Conservation (phyloP, 1,140 invertebrate genomes). For the Nephila pilipes region DNA sequence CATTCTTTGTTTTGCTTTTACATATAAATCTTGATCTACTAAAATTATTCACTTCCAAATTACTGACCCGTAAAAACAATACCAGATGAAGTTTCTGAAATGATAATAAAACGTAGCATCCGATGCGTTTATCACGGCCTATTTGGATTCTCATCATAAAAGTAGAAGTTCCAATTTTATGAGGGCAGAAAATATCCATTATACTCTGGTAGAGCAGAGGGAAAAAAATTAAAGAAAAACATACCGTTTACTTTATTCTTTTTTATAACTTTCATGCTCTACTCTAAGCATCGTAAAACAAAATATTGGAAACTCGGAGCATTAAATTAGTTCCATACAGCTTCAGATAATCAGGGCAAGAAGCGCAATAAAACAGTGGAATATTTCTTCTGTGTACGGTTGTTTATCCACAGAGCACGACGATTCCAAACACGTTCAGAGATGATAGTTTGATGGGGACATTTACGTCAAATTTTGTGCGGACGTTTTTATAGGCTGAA, state of each 20-base stretch:
- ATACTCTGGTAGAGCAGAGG: background rate
- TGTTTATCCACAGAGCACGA: background rate
- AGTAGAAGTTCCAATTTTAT: constrained; percentile 1
- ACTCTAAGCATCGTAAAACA: constrained; percentile 38
- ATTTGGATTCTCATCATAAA: constrained; percentile 3
- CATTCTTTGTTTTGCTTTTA: background rate
- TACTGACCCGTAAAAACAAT: constrained; percentile 4
- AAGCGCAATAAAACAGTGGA: background rate
- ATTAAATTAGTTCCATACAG: constrained; percentile 15
- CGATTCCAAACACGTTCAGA: constrained; percentile 1
- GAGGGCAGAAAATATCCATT: constrained; percentile 29
- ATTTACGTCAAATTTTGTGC: constrained; percentile 11
- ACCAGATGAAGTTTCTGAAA: background rate
- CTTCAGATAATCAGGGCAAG: background rate
- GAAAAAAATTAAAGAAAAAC: background rate
- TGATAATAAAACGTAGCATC: constrained; percentile 6
- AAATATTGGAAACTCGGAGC: constrained; percentile 29
- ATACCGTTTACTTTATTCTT: constrained; percentile 36
- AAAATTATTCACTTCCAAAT: background rate
- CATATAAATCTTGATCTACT: background rate
- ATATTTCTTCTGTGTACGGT: constrained; percentile 3
- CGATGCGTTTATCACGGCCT: constrained; percentile 2
- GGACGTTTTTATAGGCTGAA: constrained; percentile 2
- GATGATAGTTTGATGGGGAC: constrained; percentile 34
- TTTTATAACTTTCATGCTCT: constrained; percentile 27